phyloP scores from a whole-genome alignment of 2,113 vertebrate genomes.

The Cisticola juncidis region DNA sequence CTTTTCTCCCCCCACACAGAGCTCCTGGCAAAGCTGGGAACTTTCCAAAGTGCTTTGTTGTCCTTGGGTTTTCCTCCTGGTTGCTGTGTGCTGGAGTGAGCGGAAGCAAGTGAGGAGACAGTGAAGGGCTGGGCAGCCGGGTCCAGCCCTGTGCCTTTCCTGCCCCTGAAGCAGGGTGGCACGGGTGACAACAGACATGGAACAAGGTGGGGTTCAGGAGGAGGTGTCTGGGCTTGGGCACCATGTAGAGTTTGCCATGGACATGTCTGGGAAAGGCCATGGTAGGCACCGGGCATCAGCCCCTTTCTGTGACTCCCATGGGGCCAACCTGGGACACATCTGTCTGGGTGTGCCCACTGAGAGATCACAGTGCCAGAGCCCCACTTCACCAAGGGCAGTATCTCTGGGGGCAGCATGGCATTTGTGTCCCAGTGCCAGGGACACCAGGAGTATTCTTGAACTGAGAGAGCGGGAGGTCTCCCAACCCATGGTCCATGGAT shows the following conservation, averaged over 20 bases:
- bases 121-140: neutral
- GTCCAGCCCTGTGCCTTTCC: neutral
- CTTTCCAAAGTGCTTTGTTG: constrained; percentile 26
- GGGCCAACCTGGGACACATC: neutral
- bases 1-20: neutral
- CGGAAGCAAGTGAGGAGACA: neutral
- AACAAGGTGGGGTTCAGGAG: neutral
- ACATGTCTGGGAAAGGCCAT: neutral
- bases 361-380: neutral
- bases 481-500: fast-evolving
- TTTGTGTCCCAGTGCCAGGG: neutral
- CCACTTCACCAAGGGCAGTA: neutral
- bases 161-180: neutral
- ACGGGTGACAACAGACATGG: fast-evolving
- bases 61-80: neutral
- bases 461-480: neutral
- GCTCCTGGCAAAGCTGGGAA: neutral
- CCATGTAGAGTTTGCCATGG: fast-evolving
- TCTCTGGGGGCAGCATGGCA: neutral
- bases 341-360: neutral
- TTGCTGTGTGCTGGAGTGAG: neutral
- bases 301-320: neutral
- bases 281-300: neutral
- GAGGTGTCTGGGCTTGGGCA: neutral
- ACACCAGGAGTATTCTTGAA: neutral